Evolutionary conservation across 2,113 vertebrate genomes (phyloP).

Genomic region (Perca flavescens): DNA sequence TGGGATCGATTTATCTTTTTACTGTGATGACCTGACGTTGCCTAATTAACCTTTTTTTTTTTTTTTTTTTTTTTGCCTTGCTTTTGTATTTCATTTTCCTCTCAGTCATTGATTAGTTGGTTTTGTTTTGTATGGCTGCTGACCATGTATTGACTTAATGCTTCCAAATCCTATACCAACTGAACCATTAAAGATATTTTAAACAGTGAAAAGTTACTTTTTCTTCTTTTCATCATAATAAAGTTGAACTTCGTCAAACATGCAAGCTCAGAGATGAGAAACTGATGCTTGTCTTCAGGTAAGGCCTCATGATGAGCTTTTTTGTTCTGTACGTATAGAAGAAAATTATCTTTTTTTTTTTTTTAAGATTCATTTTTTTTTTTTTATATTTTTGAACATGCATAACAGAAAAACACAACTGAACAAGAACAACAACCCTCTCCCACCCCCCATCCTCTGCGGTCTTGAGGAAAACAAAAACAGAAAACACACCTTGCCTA

Average conservation of each 20-base stretch:
- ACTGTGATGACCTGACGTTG: constrained; percentile 79
- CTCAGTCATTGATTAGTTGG: constrained; percentile 70
- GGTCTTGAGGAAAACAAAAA: too few relatives aligned
- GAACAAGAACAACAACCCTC: too few relatives aligned
- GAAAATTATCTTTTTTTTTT: background rate
- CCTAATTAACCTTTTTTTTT: constrained; percentile 68
- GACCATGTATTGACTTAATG: constrained; percentile 83
- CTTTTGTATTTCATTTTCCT: constrained; percentile 66
- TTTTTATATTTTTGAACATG: too few relatives aligned
- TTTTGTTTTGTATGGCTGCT: constrained; percentile 79
- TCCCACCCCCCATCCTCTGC: too few relatives aligned
- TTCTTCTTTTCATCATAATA: background rate
- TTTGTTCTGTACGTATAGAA: background rate
- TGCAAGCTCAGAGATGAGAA: background rate
- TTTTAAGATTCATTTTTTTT: too few relatives aligned
- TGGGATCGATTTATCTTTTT: constrained; percentile 78
- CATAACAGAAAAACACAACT: too few relatives aligned
- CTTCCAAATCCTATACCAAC: constrained; percentile 86
- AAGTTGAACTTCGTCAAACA: background rate
- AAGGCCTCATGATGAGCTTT: background rate
- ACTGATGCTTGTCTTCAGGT: background rate
- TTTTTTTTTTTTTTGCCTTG: too few relatives aligned
- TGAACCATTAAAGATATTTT: constrained; percentile 86
- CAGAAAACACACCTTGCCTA: too few relatives aligned
- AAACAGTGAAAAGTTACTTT: constrained; percentile 45